Evolutionary conservation across 2,888 invertebrate species (phyloP).

Genomic region (Acronicta psi): DNA sequence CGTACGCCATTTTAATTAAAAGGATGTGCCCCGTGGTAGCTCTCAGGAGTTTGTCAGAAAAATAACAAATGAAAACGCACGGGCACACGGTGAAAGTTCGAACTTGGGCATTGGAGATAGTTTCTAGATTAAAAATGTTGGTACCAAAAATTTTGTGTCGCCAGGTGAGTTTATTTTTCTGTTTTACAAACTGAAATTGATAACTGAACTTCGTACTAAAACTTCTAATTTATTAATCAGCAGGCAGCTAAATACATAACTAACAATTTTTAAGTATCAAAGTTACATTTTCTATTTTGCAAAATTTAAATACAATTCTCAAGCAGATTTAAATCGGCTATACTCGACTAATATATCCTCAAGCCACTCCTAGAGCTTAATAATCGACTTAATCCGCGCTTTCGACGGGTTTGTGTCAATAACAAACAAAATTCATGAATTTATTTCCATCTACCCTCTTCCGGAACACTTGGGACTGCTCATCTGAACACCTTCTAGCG

Average conservation of each 20-base stretch:
- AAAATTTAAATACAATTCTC: conserved; percentile 41
- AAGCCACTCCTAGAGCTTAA: conserved; percentile 26
- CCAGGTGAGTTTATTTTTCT: neutral
- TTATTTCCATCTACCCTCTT: conserved; percentile 37
- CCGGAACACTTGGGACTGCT: conserved; percentile 26
- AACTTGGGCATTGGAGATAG: conserved; percentile 26
- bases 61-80: conserved; percentile 44
- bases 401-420: conserved; percentile 40
- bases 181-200: no score
- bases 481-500: conserved; percentile 45
- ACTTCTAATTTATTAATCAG: no score
- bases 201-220: no score
- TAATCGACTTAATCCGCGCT: conserved; percentile 39
- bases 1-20: conserved; percentile 58
- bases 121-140: conserved; percentile 37
- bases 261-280: neutral
- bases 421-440: conserved; percentile 52
- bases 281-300: conserved; percentile 5
- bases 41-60: conserved; percentile 50
- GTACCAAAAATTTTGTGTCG: neutral
- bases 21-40: conserved; percentile 47
- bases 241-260: neutral
- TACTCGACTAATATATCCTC: conserved; percentile 22
- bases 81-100: conserved; percentile 19
- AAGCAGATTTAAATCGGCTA: conserved; percentile 3